A percentile compares a stretch with the other conserved stretches of the same genome.
Evolutionary conservation across 2,888 invertebrate species (phyloP).

Genomic region (Cyrtodaria siliqua): DNA sequence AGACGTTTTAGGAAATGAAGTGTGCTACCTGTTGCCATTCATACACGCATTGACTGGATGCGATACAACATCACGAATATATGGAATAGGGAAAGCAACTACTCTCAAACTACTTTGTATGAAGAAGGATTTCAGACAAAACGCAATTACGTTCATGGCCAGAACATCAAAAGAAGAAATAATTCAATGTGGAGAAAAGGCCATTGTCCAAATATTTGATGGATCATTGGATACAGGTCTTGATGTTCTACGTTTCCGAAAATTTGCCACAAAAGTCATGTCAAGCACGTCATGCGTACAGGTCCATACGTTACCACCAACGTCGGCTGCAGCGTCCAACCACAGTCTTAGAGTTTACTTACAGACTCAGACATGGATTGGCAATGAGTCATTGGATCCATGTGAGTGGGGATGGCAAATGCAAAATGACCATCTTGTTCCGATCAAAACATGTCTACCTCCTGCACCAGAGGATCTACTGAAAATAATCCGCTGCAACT

Average conservation of each 20-base stretch:
- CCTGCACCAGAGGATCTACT: too few relatives aligned
- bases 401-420: too few relatives aligned
- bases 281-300: constrained; percentile 17
- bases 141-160: background rate
- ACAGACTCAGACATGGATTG: constrained; percentile 39
- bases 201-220: background rate
- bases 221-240: background rate
- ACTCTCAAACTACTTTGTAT: too few relatives aligned
- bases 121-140: too few relatives aligned
- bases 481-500: too few relatives aligned
- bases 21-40: too few relatives aligned
- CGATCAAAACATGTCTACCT: too few relatives aligned
- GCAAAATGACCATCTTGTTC: too few relatives aligned
- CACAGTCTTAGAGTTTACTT: constrained; percentile 36
- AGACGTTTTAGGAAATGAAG: too few relatives aligned
- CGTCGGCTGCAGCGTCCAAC: constrained; percentile 27
- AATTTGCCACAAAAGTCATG: constrained; percentile 1
- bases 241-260: background rate
- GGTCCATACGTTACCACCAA: constrained; percentile 23
- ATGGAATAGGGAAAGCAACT: too few relatives aligned
- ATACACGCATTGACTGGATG: too few relatives aligned
- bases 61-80: too few relatives aligned
- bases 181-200: constrained; percentile 50
- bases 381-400: background rate
- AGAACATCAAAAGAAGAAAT: constrained; percentile 13